Evolutionary conservation across 2,888 invertebrate species (phyloP).

Genomic region (Endotricha flammealis): DNA sequence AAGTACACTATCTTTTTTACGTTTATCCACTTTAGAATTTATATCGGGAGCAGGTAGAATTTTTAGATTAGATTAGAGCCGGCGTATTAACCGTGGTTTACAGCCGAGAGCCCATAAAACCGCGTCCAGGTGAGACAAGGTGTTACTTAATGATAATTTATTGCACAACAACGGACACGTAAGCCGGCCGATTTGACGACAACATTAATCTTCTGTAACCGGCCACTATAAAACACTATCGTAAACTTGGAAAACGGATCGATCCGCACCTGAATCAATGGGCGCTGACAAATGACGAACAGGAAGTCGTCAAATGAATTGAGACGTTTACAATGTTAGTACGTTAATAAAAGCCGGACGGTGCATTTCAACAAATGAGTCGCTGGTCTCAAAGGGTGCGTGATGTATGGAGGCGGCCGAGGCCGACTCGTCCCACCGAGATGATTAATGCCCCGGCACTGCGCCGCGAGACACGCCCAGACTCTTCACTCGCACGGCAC

Average conservation of each 20-base stretch:
- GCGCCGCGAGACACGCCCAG: constrained; percentile 36
- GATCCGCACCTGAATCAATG: constrained; percentile 42
- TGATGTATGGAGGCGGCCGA: constrained; percentile 49
- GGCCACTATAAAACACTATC: constrained; percentile 48
- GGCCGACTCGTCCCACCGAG: constrained; percentile 37
- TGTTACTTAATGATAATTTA: constrained; percentile 75
- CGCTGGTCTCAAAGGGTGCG: constrained; percentile 51
- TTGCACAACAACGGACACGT: constrained; percentile 58
- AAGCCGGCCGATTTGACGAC: constrained; percentile 51
- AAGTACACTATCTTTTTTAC: constrained; percentile 36
- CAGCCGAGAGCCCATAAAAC: constrained; percentile 54
- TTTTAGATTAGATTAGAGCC: constrained; percentile 63
- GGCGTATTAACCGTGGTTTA: constrained; percentile 54
- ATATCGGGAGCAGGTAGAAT: constrained; percentile 60
- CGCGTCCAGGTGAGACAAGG: constrained; percentile 51
- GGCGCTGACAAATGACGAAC: constrained; percentile 42
- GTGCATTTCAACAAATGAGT: constrained; percentile 59
- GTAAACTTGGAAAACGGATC: constrained; percentile 40
- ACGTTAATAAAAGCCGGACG: constrained; percentile 55
- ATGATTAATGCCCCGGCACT: constrained; percentile 58
- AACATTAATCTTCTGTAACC: constrained; percentile 67
- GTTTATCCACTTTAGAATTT: constrained; percentile 39
- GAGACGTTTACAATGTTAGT: constrained; percentile 65
- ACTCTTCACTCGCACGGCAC: constrained; percentile 27
- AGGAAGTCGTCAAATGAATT: constrained; percentile 66